Conservation (phyloP, 2,888 invertebrate species). For the Ophion costatus region DNA sequence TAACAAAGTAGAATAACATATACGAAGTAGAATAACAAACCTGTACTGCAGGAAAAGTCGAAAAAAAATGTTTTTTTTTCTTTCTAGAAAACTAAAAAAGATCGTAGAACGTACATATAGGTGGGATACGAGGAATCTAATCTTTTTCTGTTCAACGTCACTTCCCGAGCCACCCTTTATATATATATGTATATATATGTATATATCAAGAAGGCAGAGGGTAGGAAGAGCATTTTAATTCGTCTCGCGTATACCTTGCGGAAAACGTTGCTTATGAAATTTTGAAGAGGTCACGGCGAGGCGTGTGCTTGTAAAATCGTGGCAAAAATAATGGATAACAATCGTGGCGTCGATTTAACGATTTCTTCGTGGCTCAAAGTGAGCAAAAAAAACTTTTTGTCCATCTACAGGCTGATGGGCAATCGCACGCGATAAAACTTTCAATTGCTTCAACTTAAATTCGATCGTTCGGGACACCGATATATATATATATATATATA, state of each 20-base stretch:
- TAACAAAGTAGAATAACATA: not conserved
- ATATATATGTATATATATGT: not conserved
- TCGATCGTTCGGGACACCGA: not conserved
- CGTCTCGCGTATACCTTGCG: constrained; percentile 23
- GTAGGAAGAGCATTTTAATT: constrained; percentile 49
- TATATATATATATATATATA: no score
- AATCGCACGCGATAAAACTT: constrained; percentile 51
- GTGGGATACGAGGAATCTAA: no score
- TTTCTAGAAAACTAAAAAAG: not conserved
- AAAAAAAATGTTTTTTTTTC: not conserved
- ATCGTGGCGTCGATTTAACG: constrained; percentile 20
- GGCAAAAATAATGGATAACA: constrained; percentile 37
- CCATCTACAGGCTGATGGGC: not conserved
- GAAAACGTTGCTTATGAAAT: constrained; percentile 41
- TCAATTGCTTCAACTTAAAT: constrained; percentile 55
- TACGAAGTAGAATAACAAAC: no score
- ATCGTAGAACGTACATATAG: not conserved
- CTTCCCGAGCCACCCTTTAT: not conserved
- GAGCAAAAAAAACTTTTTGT: constrained; percentile 2
- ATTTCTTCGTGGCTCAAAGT: constrained; percentile 17
- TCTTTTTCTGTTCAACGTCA: not conserved
- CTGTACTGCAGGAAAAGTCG: no score
- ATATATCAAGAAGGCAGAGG: constrained; percentile 20
- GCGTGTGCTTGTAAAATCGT: constrained; percentile 22
- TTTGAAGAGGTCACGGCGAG: constrained; percentile 43